These are phyloP conservation scores for Momotus momota DNA, from an alignment of 2,797 vertebrate species.

Conservation along the genomic window DNA sequence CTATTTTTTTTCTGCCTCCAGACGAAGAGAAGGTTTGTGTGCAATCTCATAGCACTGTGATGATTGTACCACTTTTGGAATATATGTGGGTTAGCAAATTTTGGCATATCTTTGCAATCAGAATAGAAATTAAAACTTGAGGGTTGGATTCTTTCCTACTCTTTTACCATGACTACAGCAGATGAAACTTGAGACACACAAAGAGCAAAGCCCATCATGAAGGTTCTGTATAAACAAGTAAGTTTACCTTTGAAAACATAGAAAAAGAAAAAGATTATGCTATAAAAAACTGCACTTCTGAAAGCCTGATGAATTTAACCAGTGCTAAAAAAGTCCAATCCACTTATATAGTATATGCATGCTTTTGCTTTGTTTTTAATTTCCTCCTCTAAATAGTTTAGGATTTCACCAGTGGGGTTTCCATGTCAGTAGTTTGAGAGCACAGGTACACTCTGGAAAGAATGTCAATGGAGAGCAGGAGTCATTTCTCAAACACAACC, in stretches of 20 bases:
- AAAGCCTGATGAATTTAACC: not conserved
- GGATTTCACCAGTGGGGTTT: not conserved
- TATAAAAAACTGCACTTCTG: not conserved
- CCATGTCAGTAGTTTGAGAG: not conserved
- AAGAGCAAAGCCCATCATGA: not conserved
- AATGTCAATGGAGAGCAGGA: not conserved
- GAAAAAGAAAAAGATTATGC: not conserved
- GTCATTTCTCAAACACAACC: not conserved
- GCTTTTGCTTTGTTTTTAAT: not conserved
- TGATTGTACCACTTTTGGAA: not conserved
- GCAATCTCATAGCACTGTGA: not conserved
- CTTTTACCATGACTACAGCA: not conserved
- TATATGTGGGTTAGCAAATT: not conserved
- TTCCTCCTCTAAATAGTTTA: not conserved
- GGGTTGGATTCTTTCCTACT: not conserved
- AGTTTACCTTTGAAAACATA: not conserved
- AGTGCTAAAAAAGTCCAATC: not conserved
- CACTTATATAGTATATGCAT: not conserved
- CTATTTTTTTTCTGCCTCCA: not conserved
- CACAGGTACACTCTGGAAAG: not conserved
- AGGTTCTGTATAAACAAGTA: not conserved
- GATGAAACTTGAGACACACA: not conserved
- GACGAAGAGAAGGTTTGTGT: not conserved
- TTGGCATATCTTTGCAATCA: not conserved
- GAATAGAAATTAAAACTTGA: not conserved